Evolutionary conservation across 1,140 invertebrate species (phyloP).

Genomic region (Metaphire vulgaris): DNA sequence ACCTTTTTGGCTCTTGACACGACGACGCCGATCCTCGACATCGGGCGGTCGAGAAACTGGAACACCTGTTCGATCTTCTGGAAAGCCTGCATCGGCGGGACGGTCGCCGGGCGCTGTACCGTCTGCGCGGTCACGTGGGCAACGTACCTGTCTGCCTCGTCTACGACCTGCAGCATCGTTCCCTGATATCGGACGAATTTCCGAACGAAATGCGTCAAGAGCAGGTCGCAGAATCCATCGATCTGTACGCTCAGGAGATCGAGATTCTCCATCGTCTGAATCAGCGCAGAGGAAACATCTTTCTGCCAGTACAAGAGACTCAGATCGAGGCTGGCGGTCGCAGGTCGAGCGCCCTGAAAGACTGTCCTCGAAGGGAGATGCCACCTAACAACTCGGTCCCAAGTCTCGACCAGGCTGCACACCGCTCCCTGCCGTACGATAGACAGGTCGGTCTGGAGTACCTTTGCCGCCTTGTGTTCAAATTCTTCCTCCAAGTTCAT

Average conservation of each 20-base stretch:
- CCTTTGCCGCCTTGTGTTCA: neutral
- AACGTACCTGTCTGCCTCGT: neutral
- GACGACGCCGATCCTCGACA: neutral
- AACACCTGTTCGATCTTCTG: neutral
- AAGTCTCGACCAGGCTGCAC: neutral
- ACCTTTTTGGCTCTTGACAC: neutral
- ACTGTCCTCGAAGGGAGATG: neutral
- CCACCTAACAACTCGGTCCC: neutral
- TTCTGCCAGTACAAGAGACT: neutral
- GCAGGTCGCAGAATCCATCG: conserved; percentile 39
- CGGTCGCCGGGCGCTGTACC: neutral
- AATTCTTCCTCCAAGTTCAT: neutral
- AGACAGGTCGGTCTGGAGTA: neutral
- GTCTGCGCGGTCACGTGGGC: neutral
- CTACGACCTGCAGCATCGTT: neutral
- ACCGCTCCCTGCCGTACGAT: neutral
- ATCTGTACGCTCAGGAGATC: conserved; percentile 40
- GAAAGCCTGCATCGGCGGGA: neutral
- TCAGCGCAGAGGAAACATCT: neutral
- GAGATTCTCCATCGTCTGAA: conserved; percentile 39
- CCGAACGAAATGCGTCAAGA: conserved; percentile 38
- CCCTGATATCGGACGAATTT: conserved; percentile 44
- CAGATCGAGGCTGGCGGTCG: neutral
- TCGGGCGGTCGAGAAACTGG: neutral
- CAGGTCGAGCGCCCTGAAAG: neutral